These are phyloP conservation scores for Pterocles orientalis DNA, from an alignment of 2,113 vertebrate species.

Conservation along the genomic window DNA sequence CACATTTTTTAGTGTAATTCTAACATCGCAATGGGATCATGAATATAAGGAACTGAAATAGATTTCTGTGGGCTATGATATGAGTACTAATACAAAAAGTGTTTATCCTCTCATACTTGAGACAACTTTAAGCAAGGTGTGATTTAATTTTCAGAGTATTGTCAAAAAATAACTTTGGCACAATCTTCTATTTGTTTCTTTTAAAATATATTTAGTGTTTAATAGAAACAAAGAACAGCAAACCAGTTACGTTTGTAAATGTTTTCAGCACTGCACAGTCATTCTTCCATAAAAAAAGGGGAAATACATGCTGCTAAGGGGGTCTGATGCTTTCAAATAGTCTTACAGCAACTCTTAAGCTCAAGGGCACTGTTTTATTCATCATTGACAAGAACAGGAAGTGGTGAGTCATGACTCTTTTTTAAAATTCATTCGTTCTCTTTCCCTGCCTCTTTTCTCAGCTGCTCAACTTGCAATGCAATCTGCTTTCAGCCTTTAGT, in stretches of 20 bases:
- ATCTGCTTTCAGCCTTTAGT: conserved; percentile 30
- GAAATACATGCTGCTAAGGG: background rate
- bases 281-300: background rate
- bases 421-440: conserved; percentile 38
- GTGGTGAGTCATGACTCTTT: conserved; percentile 32
- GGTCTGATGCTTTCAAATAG: background rate
- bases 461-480: background rate
- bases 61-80: background rate
- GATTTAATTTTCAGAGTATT: background rate
- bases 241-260: background rate
- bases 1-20: background rate
- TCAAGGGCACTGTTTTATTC: conserved; percentile 41
- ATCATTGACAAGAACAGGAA: conserved; percentile 27
- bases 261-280: background rate
- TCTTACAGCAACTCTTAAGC: background rate
- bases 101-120: background rate
- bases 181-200: background rate
- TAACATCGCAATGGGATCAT: background rate
- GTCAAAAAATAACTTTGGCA: background rate
- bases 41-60: background rate
- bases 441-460: background rate
- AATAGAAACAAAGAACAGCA: background rate
- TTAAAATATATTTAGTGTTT: background rate
- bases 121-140: background rate
- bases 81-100: background rate